Base-by-base conservation (phyloP, 2,888 invertebrate genomes). In the Didymodactylos carnosus region DNA sequence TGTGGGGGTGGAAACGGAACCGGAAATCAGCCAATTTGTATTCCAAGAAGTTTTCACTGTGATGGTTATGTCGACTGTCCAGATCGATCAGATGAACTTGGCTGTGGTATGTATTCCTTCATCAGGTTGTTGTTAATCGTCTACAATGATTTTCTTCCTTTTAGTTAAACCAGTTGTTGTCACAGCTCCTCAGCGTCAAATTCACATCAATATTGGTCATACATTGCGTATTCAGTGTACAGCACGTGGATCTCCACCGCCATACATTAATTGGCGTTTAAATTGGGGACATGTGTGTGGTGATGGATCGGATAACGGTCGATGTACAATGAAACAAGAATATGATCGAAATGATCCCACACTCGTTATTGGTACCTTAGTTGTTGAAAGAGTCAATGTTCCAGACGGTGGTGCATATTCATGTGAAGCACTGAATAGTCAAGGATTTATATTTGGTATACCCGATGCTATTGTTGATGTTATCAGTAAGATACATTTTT, bases 361-460 rank as follows among this genome's bases (percentile, higher is more conserved):
- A n/a, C 10, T 62, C 19, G 35, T 62, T 35, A 40, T 88, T 0
- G 97, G 97, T 16, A 88, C 87, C 0, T 86, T 98, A 1, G 89
- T 88, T 2, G 83, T 89, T 87, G 14, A 86, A 87, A 81, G 85
- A 77, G 86, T 84, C 7, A 72, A 78, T 14, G 81, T 86, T 7
- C 84, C 86, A 73, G 91, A 97, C 80, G 91, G 91, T 80, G 98
- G 97, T 11, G 95, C 97, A 0, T 98, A 98, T 84, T 94, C 94
- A 0, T 98, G 97, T 81, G 97, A 98, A 85, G 94, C 91, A 0
- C 88, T 97, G 77, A 95, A 94, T 84, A 88, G 88, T 76, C 88
- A 87, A 77, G 93, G 91, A 53, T 89, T 90, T 16, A 87, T 88
- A 2, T 90, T 98, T 80, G 94, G 92, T 3, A 86, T 87, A 0